Percentiles rank a stretch among this genome's conserved stretches.
phyloP scores from a whole-genome alignment of 2,797 vertebrate species.

The Notolabrus celidotus region DNA sequence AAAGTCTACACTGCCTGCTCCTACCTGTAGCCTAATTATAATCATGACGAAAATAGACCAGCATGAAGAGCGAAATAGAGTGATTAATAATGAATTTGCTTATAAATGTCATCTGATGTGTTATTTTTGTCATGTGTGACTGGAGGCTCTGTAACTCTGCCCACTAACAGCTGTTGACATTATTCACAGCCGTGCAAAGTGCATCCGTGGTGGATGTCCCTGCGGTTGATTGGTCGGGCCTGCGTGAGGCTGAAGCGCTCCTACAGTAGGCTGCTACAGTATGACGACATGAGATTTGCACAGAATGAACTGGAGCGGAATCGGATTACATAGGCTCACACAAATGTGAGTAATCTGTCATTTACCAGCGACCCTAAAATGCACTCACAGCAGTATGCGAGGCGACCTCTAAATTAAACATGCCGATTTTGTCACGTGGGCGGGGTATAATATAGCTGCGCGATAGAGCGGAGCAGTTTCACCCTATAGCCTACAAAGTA shows the following conservation, averaged over 20 bases:
- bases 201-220: constrained; percentile 69
- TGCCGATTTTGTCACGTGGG: constrained; percentile 40
- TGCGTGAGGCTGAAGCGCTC: constrained; percentile 69
- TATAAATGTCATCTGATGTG: background rate
- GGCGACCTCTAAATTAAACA: constrained; percentile 65
- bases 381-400: constrained; percentile 58
- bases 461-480: constrained; percentile 21
- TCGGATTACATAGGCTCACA: constrained; percentile 84
- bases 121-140: background rate
- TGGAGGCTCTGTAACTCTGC: too few species aligned
- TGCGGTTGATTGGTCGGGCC: constrained; percentile 59
- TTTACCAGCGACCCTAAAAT: constrained; percentile 72
- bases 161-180: constrained; percentile 14
- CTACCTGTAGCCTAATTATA: too few species aligned
- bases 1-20: too few species aligned
- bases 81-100: background rate
- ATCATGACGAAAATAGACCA: too few species aligned
- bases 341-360: constrained; percentile 86
- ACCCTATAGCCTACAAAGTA: constrained; percentile 26
- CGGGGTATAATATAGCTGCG: constrained; percentile 34
- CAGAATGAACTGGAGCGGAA: constrained; percentile 84
- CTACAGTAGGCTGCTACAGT: constrained; percentile 62
- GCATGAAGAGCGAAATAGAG: too few species aligned
- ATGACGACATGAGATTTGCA: constrained; percentile 85
- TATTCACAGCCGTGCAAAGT: constrained; percentile 44